Percentiles rank a stretch among this genome's conserved stretches.
These are phyloP conservation scores for Lepilemur ruficaudatus DNA, from an alignment of 2,797 vertebrate genomes.

Conservation along the genomic window DNA sequence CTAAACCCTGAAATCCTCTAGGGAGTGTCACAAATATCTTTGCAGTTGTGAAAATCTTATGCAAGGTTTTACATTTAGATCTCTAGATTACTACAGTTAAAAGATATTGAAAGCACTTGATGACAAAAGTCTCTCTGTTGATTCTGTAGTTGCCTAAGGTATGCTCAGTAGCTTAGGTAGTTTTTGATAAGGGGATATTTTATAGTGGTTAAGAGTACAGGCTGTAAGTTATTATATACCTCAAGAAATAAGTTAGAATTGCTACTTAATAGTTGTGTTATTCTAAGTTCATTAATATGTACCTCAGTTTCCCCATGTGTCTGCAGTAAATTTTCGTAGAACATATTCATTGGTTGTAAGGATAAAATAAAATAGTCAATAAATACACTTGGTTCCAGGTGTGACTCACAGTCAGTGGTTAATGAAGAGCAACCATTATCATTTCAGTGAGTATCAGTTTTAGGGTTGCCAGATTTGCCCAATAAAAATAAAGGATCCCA, in stretches of 20 bases:
- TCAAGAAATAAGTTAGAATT: neutral
- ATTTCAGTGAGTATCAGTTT: neutral
- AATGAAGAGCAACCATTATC: neutral
- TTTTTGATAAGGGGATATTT: neutral
- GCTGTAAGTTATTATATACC: neutral
- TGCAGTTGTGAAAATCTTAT: neutral
- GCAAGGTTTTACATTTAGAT: neutral
- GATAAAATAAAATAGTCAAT: neutral
- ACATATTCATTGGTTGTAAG: neutral
- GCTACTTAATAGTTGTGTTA: neutral
- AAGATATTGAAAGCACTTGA: neutral
- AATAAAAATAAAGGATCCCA: neutral
- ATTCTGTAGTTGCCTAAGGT: neutral
- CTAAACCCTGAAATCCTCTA: neutral
- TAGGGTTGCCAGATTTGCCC: neutral
- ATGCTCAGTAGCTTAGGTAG: neutral
- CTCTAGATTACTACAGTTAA: neutral
- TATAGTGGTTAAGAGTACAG: neutral
- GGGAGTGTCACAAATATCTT: slow-evolving; percentile 1
- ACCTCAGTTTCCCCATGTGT: neutral
- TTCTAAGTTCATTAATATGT: neutral
- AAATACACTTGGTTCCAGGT: neutral
- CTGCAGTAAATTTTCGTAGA: neutral
- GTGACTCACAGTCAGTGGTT: neutral
- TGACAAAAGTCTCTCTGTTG: neutral